Base-by-base conservation (phyloP, 1,140 invertebrate species). In the Lasaia peninsularis region DNA sequence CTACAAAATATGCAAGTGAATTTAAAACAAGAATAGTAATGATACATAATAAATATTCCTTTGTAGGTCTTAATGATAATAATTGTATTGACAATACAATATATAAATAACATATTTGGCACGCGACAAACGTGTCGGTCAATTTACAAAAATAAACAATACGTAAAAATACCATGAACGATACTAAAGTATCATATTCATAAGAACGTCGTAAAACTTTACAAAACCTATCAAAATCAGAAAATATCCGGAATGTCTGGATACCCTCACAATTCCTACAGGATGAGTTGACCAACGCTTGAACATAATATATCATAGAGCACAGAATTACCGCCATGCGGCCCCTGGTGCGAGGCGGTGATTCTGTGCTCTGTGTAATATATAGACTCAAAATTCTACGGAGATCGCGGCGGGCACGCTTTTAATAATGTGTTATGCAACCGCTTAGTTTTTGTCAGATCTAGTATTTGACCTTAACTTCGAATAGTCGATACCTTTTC, bases 1-100 rank as follows among this genome's bases (percentile, higher is more conserved):
- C 66, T 78, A 63, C 31, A 62, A 60, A 63, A 62, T 37, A 56
- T 66, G 56, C 53, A 68, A 63, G 35, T 48, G 35, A 40, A 10
- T 11, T 11, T 16, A 40, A 40, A 40, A 10, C 11, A 37, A 24
- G 8, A 60, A 20, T 37, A 35, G 33, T 35, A 37, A 24, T 35
- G n/a, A n/a, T n/a, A 14, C 8, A 34, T 21, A 35, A 12, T 20
- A 35, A 53, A 40, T 53, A 53, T 37, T 16, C 52, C 21, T 50
- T 28, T 14, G 11, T 28, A 28, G 28, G 11, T 50, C 28, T 24
- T 50, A 21, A 24, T 24, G 24, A 24, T 24, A 21, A 49, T 49
- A 49, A 50, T 24, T 11, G 12, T 28, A 50, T 28, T 50, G n/a
- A 28, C n/a, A 37, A 37, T 37, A 37, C 12, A 37, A 16, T 37